Evolutionary conservation across 2,797 vertebrate genomes (phyloP).

Genomic region (Champsocephalus gunnari): DNA sequence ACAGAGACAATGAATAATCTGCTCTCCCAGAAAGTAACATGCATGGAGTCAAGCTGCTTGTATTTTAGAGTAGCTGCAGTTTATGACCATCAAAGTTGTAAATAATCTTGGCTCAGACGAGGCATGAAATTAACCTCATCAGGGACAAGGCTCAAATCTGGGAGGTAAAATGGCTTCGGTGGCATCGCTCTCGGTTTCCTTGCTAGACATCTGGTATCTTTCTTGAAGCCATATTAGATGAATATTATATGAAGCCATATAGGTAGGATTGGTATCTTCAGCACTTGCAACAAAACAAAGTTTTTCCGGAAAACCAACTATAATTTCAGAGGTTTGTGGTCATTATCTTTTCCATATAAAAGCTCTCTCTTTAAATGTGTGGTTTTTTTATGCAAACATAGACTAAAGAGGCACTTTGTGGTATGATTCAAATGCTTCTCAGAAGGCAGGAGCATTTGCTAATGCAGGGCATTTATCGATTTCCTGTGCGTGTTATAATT

Average conservation of each 20-base stretch:
- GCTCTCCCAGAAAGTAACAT: slow-evolving; percentile 43
- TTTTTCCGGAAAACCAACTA: neutral
- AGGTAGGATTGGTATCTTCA: neutral
- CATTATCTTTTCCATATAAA: neutral
- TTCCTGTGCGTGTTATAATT: slow-evolving; percentile 20
- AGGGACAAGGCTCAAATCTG: slow-evolving; percentile 41
- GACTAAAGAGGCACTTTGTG: slow-evolving; percentile 18
- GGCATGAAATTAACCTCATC: slow-evolving; percentile 69
- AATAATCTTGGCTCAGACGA: slow-evolving; percentile 53
- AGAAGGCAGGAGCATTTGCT: slow-evolving; percentile 23
- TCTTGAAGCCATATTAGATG: neutral
- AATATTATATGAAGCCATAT: too few relatives aligned
- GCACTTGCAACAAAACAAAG: neutral
- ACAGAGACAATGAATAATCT: slow-evolving; percentile 54
- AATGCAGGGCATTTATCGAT: slow-evolving; percentile 35
- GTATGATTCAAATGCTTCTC: slow-evolving; percentile 44
- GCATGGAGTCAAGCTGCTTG: slow-evolving; percentile 15
- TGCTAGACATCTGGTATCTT: neutral
- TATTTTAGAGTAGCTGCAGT: slow-evolving; percentile 1
- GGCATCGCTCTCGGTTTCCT: neutral
- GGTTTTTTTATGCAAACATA: slow-evolving; percentile 15
- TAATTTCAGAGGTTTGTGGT: slow-evolving; percentile 7
- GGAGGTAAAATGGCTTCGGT: slow-evolving; percentile 32
- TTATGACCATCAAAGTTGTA: slow-evolving; percentile 61
- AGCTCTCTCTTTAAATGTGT: neutral